Conservation (phyloP, 64 coral and sea anemone genomes). For the Hydrozoanthus tunicans region DNA sequence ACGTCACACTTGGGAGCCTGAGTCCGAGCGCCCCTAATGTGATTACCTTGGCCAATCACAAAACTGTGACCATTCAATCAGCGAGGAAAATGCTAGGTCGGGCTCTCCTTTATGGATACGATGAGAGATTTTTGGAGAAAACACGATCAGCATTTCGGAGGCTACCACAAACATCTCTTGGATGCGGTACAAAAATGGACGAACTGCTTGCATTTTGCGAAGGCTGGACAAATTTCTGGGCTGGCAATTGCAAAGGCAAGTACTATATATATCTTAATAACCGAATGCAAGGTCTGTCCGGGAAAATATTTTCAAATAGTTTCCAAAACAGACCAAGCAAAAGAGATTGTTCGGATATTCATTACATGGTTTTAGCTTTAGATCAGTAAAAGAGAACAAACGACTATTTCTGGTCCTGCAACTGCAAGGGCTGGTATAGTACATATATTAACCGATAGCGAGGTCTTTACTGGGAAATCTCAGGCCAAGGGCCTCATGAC, state of each 20-base stretch:
- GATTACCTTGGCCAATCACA: background rate
- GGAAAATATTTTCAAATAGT: background rate
- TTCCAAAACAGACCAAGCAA: too few species aligned
- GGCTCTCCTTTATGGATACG: constrained; percentile 26
- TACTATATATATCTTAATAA: background rate
- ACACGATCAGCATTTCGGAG: background rate
- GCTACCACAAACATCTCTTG: background rate
- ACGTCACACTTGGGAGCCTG: too few species aligned
- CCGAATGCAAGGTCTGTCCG: background rate
- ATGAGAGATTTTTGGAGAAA: constrained; percentile 1
- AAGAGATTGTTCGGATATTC: too few species aligned
- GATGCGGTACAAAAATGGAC: constrained; percentile 2
- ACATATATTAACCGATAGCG: too few species aligned
- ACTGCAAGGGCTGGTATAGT: too few species aligned
- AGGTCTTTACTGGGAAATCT: too few species aligned
- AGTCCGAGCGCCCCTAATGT: background rate
- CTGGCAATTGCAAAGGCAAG: constrained; percentile 17
- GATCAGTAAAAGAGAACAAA: too few species aligned
- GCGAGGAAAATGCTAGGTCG: constrained; percentile 3
- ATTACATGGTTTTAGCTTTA: too few species aligned
- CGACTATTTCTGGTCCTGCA: too few species aligned
- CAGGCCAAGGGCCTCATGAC: too few species aligned
- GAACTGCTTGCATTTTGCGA: constrained; percentile 13
- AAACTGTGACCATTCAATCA: background rate
- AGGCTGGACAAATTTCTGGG: constrained; percentile 40